A percentile compares a stretch with the other conserved stretches of the same genome.
Conservation (phyloP, 2,888 invertebrate species). For the Drosophila pseudotalamancana region DNA sequence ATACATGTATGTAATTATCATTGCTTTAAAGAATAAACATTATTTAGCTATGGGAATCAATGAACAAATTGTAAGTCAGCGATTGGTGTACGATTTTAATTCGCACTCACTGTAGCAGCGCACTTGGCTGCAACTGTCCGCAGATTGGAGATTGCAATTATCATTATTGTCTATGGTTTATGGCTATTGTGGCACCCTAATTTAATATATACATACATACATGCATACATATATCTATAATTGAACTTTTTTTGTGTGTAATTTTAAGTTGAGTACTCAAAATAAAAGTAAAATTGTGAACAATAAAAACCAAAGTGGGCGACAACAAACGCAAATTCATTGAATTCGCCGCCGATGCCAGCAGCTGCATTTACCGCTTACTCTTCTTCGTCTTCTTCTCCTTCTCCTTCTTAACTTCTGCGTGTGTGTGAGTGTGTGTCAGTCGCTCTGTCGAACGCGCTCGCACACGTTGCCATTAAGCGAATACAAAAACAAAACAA, state of each 20-base stretch:
- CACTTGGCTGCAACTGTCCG: neutral
- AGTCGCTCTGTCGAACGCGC: slow-evolving; percentile 16
- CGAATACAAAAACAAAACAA: slow-evolving; percentile 30
- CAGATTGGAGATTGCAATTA: slow-evolving; percentile 1
- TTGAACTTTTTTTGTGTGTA: slow-evolving; percentile 12
- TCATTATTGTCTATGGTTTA: neutral
- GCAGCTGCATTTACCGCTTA: slow-evolving; percentile 11
- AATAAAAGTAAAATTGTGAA: slow-evolving; percentile 15
- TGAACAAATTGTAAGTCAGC: too few species aligned
- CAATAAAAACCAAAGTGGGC: slow-evolving; percentile 4
- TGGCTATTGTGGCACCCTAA: slow-evolving; percentile 6
- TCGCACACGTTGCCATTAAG: slow-evolving; percentile 56
- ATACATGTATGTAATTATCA: too few species aligned
- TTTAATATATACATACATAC: neutral
- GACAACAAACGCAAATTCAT: slow-evolving; percentile 18
- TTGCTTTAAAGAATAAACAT: too few species aligned
- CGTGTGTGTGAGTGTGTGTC: too few species aligned
- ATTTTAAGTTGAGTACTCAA: slow-evolving; percentile 31
- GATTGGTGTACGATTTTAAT: too few species aligned
- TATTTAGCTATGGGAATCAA: too few species aligned
- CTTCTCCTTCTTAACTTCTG: slow-evolving; percentile 9
- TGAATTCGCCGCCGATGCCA: slow-evolving; percentile 17
- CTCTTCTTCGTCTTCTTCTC: neutral
- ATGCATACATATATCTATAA: neutral
- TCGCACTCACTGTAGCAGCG: too few species aligned